Percentiles rank a stretch among this genome's conserved stretches.
Conservation (phyloP, 2,888 invertebrate species). For the Desoria tigrina region DNA sequence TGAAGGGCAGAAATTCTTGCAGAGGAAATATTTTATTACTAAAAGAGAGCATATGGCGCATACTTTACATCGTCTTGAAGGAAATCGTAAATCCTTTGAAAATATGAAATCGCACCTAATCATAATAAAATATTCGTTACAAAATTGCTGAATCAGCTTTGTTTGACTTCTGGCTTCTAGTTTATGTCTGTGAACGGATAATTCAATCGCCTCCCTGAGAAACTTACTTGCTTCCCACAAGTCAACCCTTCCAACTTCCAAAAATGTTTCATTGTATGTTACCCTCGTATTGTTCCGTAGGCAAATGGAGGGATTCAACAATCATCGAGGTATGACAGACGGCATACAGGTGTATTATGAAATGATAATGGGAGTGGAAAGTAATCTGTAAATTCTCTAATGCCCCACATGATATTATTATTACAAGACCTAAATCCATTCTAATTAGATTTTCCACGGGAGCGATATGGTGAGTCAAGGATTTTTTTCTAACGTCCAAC, state of each 20-base stretch:
- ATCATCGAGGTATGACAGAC: constrained; percentile 2
- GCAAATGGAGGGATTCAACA: neutral
- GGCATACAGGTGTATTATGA: constrained; percentile 5
- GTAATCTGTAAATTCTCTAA: neutral
- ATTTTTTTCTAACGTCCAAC: neutral
- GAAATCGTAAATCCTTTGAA: neutral
- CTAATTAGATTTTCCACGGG: constrained; percentile 12
- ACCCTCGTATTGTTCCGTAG: neutral
- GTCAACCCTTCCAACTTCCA: neutral
- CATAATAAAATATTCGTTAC: too few relatives aligned
- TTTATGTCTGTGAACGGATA: too few relatives aligned
- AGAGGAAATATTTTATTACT: too few relatives aligned
- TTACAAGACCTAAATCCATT: constrained; percentile 6
- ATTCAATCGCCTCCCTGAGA: neutral
- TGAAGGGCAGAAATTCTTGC: too few relatives aligned
- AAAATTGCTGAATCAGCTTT: constrained; percentile 12
- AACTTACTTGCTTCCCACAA: neutral
- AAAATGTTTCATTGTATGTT: neutral
- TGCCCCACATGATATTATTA: constrained; percentile 7
- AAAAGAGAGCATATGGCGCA: too few relatives aligned
- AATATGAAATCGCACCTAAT: neutral
- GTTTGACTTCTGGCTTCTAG: constrained; percentile 2
- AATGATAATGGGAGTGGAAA: neutral
- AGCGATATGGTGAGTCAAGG: constrained; percentile 2
- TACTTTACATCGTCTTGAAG: too few relatives aligned